These are phyloP conservation scores for honey bee (Apis mellifera) DNA, from an alignment of 1,140 invertebrate genomes.

Conservation along the genomic window Amel_HAv3.1 CM009942.2:4206001-4206500, in stretches of 20 bases:
- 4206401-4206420: constrained; percentile 19
- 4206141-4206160: constrained; percentile 59
- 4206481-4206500: constrained; percentile 50
- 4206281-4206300: constrained; percentile 61
- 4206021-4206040: constrained; percentile 3
- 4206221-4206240: constrained; percentile 68
- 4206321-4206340: constrained; percentile 44
- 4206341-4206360: constrained; percentile 39
- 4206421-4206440: constrained; percentile 24
- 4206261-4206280: constrained; percentile 63
- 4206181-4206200: constrained; percentile 63
- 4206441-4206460: constrained; percentile 38
- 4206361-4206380: constrained; percentile 36
- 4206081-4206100: constrained; percentile 56
- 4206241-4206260: constrained; percentile 67
- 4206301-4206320: constrained; percentile 49
- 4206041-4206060: constrained; percentile 55
- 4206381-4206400: constrained; percentile 50
- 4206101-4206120: constrained; percentile 63
- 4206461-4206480: constrained; percentile 47
- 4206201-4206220: constrained; percentile 65
- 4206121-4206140: constrained; percentile 50
- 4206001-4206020: not conserved
- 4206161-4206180: constrained; percentile 62
- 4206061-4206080: constrained; percentile 67